Conservation (phyloP, 2,113 vertebrate species). For the Indri indri region DNA sequence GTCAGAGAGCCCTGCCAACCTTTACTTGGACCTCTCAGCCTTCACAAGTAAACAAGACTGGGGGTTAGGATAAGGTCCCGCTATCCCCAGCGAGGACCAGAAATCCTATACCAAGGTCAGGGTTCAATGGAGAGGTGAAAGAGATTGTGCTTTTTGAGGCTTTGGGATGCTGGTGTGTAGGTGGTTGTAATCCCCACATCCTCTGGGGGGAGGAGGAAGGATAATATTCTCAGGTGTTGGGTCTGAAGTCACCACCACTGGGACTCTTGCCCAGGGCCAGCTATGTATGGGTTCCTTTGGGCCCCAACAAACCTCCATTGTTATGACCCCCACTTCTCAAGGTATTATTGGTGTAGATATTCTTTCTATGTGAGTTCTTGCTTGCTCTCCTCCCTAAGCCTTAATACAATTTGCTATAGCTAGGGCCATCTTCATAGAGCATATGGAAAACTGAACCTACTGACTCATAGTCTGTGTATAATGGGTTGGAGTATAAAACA, state of each 20-base stretch:
- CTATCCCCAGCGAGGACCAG: background rate
- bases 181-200: background rate
- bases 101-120: background rate
- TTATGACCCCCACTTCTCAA: background rate
- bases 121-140: background rate
- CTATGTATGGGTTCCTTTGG: background rate
- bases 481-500: background rate
- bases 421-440: background rate
- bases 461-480: no score
- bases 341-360: background rate
- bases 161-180: background rate
- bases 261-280: background rate
- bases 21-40: background rate
- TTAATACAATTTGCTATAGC: background rate
- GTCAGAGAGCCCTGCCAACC: background rate
- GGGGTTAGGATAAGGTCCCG: background rate
- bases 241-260: background rate
- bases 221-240: background rate
- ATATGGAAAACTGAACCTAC: background rate
- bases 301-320: no score
- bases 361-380: background rate
- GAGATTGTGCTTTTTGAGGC: background rate
- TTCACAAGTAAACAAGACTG: background rate
- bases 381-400: background rate
- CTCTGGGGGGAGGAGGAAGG: background rate